Conservation (phyloP, 2,113 vertebrate genomes). For the Willisornis vidua region DNA sequence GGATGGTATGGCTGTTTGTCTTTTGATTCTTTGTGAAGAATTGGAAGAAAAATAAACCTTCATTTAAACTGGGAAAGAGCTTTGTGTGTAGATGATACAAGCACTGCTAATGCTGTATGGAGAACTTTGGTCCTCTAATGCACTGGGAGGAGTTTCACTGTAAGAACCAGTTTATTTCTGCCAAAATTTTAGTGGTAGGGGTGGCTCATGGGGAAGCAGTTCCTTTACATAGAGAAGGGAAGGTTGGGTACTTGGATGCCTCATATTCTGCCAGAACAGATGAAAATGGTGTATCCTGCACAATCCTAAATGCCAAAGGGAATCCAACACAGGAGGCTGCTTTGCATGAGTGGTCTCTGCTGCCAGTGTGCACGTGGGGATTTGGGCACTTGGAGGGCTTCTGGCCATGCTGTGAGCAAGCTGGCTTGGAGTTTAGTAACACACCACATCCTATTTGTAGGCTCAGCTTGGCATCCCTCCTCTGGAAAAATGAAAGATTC, state of each 20-base stretch:
- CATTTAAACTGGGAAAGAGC: neutral
- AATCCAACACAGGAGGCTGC: neutral
- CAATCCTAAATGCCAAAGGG: neutral
- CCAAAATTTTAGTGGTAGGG: neutral
- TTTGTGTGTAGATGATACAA: neutral
- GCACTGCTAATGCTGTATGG: neutral
- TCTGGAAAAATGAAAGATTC: conserved; percentile 1
- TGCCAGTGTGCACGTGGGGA: rapidly evolving
- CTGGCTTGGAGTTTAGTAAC: neutral
- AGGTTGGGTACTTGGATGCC: neutral
- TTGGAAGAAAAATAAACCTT: neutral
- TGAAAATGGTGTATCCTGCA: neutral
- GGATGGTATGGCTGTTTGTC: neutral
- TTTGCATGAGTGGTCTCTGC: neutral
- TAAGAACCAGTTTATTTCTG: neutral
- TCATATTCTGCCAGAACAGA: neutral
- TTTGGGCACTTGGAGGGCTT: neutral
- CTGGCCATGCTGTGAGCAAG: neutral
- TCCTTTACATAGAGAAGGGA: neutral
- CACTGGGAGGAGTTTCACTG: rapidly evolving
- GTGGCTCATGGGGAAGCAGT: neutral
- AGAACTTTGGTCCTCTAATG: neutral
- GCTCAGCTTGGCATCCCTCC: neutral
- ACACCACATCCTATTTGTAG: neutral
- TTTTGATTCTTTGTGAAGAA: neutral